These are phyloP conservation scores for human DNA, from an alignment of 2,113 vertebrate genomes.

Conservation along the genomic window GRCh38 chr1:202216501-202217000, in stretches of 20 bases:
- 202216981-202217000: not conserved
- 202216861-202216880: not conserved
- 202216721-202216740: not conserved
- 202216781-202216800: not conserved
- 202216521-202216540: not conserved
- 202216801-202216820: not conserved
- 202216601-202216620: fast-evolving
- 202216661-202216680: not conserved
- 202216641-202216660: fast-evolving
- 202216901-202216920: not conserved
- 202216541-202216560: not conserved
- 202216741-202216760: not conserved
- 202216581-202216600: not conserved
- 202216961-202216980: not conserved
- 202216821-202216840: not conserved
- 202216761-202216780: not conserved
- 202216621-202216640: not conserved
- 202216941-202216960: not conserved
- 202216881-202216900: not conserved
- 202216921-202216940: not conserved
- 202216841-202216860: not conserved
- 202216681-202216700: not conserved
- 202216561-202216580: not conserved
- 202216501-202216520: not conserved
- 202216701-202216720: not conserved